Evolutionary conservation across 2,888 invertebrate species (phyloP).

Genomic region (Xanthorhoe spadicearia): DNA sequence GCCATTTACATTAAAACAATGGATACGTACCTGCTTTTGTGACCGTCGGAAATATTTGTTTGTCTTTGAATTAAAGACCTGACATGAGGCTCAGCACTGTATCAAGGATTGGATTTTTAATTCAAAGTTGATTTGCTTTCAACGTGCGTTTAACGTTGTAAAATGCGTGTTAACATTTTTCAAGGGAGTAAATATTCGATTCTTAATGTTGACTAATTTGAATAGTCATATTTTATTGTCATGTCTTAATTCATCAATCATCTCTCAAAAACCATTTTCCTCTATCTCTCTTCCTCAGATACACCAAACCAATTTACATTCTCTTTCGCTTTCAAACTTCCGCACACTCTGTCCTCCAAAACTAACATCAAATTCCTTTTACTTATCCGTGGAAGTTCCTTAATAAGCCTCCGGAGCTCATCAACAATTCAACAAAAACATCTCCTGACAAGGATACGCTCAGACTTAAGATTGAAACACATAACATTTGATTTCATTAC

Average conservation of each 20-base stretch:
- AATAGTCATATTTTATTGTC: too few relatives aligned
- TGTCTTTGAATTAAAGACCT: too few relatives aligned
- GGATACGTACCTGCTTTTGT: background rate
- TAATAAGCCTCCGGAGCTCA: constrained; percentile 21
- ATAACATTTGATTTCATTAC: constrained; percentile 36
- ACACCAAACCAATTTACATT: constrained; percentile 5
- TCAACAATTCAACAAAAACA: constrained; percentile 32
- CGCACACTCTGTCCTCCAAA: constrained; percentile 9
- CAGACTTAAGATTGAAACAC: constrained; percentile 25
- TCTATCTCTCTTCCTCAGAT: background rate
- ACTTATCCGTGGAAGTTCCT: constrained; percentile 19
- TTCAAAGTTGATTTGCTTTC: too few relatives aligned
- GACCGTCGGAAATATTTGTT: background rate
- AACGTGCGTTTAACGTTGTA: too few relatives aligned
- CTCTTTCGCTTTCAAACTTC: constrained; percentile 7
- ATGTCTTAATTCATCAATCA: background rate
- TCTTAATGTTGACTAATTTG: too few relatives aligned
- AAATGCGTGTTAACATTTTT: too few relatives aligned
- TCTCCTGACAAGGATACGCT: constrained; percentile 24
- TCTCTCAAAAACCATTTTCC: background rate
- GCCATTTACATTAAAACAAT: constrained; percentile 3
- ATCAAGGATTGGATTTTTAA: too few relatives aligned
- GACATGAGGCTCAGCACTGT: too few relatives aligned
- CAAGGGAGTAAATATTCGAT: too few relatives aligned
- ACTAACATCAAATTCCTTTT: constrained; percentile 22